Evolutionary conservation across 2,888 invertebrate genomes (phyloP).

Genomic region (Cheilosia pagana): DNA sequence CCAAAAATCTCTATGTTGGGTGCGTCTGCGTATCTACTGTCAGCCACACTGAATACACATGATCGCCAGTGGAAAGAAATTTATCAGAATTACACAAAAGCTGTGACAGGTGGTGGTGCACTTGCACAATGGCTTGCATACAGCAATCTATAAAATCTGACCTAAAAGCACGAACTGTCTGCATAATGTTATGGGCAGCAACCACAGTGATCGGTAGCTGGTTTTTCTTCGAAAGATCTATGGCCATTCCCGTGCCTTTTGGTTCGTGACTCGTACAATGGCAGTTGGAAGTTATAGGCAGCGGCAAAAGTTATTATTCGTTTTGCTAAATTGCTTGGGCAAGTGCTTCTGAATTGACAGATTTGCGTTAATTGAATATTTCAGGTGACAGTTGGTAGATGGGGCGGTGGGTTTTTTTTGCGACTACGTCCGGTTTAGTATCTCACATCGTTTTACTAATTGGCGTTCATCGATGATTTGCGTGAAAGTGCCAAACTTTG

Average conservation of each 20-base stretch:
- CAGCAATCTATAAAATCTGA: conserved; percentile 27
- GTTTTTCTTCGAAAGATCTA: conserved; percentile 36
- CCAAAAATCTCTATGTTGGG: conserved; percentile 11
- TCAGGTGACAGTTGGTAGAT: background rate
- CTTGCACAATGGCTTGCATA: conserved; percentile 21
- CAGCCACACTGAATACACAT: background rate
- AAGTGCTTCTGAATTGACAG: conserved; percentile 8
- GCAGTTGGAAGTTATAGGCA: background rate
- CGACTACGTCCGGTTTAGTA: background rate
- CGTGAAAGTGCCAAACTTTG: conserved; percentile 17
- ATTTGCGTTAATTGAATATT: conserved; percentile 14
- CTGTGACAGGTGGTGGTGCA: conserved; percentile 29
- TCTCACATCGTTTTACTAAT: conserved; percentile 34
- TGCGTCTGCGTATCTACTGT: conserved; percentile 28
- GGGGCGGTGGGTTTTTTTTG: too few species aligned
- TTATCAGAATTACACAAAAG: conserved; percentile 22
- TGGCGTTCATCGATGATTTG: conserved; percentile 1
- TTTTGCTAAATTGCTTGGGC: background rate
- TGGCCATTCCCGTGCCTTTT: conserved; percentile 13
- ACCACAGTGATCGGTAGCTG: conserved; percentile 19
- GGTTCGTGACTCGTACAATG: conserved; percentile 61
- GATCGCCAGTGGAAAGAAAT: conserved; percentile 7
- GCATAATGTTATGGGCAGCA: conserved; percentile 18
- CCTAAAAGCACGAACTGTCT: conserved; percentile 37
- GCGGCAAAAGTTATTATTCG: background rate